A percentile compares a stretch with the other conserved stretches of the same genome.
Conservation (phyloP, 2,888 invertebrate genomes). For the Urechis unicinctus region DNA sequence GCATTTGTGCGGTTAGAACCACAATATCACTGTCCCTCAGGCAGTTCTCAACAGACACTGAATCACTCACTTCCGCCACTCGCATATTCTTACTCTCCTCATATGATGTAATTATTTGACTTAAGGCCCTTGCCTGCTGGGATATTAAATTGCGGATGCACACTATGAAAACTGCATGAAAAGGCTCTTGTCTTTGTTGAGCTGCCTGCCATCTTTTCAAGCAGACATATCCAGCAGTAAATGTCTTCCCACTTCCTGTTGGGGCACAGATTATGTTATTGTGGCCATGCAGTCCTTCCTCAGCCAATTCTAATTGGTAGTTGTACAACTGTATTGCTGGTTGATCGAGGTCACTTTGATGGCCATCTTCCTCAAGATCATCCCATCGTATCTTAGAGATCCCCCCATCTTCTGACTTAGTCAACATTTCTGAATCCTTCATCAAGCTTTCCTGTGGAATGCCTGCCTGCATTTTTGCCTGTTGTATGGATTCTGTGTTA, state of each 20-base stretch:
- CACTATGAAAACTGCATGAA: slow-evolving; percentile 14
- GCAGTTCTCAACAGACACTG: neutral
- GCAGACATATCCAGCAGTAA: slow-evolving; percentile 11
- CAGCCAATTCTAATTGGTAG: slow-evolving; percentile 12
- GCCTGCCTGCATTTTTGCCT: no score
- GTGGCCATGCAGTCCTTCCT: neutral
- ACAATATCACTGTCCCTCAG: slow-evolving; percentile 1
- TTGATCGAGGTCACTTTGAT: no score
- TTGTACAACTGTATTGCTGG: neutral
- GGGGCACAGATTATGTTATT: slow-evolving; percentile 15
- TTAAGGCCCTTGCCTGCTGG: slow-evolving; percentile 8
- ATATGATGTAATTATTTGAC: neutral
- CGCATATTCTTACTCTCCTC: neutral
- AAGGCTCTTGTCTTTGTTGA: neutral
- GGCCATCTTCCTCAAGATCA: no score
- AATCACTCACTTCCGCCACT: neutral
- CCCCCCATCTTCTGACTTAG: no score
- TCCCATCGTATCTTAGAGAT: no score
- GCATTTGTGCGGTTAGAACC: slow-evolving; percentile 16
- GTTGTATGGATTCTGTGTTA: no score
- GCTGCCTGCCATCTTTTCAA: neutral
- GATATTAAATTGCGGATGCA: slow-evolving; percentile 8
- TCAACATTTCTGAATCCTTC: no score
- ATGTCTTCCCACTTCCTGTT: slow-evolving; percentile 13
- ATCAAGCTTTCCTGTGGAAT: no score